Conservation (phyloP, 2,888 invertebrate species). For the Escarpia spicata region DNA sequence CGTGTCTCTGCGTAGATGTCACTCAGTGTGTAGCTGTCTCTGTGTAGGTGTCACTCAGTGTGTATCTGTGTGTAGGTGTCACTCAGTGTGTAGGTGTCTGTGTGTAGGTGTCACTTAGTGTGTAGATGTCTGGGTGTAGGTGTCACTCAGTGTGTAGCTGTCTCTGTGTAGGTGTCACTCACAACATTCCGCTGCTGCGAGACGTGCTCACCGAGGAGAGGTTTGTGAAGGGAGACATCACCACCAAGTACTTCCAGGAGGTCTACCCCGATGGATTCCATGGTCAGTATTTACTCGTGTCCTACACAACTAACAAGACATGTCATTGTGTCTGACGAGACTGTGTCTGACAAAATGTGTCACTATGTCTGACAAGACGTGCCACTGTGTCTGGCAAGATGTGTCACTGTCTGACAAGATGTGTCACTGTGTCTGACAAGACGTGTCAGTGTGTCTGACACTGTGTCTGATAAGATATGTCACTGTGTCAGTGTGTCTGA, state of each 20-base stretch:
- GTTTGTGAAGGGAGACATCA: constrained; percentile 72
- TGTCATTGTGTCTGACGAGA: neutral
- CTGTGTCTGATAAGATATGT: neutral
- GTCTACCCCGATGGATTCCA: constrained; percentile 48
- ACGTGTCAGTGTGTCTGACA: neutral
- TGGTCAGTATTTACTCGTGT: constrained; percentile 70
- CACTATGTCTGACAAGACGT: neutral
- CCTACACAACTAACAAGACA: neutral
- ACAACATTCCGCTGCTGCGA: constrained; percentile 74
- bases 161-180: constrained; percentile 68
- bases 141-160: no score
- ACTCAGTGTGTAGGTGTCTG: no score
- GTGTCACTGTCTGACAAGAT: neutral
- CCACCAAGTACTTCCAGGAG: constrained; percentile 71
- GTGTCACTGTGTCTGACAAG: neutral
- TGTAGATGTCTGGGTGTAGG: no score
- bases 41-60: no score
- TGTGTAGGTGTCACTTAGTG: neutral
- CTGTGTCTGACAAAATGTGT: neutral
- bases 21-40: no score
- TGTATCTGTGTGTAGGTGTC: no score
- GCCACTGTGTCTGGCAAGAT: neutral
- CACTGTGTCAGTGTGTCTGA: neutral
- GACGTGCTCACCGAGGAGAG: constrained; percentile 72
- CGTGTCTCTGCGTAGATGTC: no score